Evolutionary conservation across 2,888 invertebrate genomes (phyloP).

Genomic region (Athalia cordata): DNA sequence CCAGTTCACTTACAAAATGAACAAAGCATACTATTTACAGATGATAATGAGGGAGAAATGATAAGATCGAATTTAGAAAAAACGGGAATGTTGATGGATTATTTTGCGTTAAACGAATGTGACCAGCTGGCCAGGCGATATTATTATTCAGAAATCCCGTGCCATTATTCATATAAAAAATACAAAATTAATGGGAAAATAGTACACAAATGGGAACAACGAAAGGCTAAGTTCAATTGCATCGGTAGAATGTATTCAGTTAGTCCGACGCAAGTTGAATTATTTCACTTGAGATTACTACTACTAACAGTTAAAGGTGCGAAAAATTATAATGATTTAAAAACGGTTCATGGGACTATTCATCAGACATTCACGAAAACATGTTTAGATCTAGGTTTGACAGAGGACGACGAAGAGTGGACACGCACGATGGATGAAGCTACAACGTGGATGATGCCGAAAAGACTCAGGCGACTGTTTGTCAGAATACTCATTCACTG

Average conservation of each 20-base stretch:
- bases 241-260: slow-evolving; percentile 60
- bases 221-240: slow-evolving; percentile 48
- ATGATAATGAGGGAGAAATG: slow-evolving; percentile 57
- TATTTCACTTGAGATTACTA: slow-evolving; percentile 59
- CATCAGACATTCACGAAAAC: slow-evolving; percentile 57
- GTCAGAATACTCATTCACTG: slow-evolving; percentile 57
- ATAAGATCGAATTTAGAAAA: slow-evolving; percentile 23
- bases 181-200: slow-evolving; percentile 42
- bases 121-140: neutral
- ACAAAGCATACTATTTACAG: slow-evolving; percentile 51
- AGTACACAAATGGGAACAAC: slow-evolving; percentile 43
- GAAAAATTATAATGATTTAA: slow-evolving; percentile 59
- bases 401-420: slow-evolving; percentile 62
- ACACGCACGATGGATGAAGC: slow-evolving; percentile 56
- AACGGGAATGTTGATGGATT: neutral
- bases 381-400: slow-evolving; percentile 53
- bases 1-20: slow-evolving; percentile 60
- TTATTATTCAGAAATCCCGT: slow-evolving; percentile 7
- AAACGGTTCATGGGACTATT: slow-evolving; percentile 54
- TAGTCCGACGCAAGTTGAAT: slow-evolving; percentile 56
- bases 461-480: slow-evolving; percentile 58
- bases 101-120: slow-evolving; percentile 12
- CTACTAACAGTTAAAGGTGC: slow-evolving; percentile 59
- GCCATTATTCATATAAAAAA: slow-evolving; percentile 1
- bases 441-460: slow-evolving; percentile 53